These are phyloP conservation scores for Pygoscelis adeliae DNA, from an alignment of 2,113 vertebrate genomes.

Conservation along the genomic window DNA sequence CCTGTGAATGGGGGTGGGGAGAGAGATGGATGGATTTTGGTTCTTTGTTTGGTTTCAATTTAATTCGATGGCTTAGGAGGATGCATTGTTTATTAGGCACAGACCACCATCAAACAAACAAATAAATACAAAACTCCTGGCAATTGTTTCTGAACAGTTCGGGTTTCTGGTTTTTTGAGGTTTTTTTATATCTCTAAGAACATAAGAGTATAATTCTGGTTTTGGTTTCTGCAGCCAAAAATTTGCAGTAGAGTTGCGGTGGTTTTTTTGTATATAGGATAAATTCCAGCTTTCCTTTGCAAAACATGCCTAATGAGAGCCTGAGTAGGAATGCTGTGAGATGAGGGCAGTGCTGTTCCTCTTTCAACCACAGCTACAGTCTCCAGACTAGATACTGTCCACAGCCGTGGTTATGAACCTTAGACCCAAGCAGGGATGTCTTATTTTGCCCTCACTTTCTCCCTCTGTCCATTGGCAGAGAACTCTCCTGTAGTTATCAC, in stretches of 20 bases:
- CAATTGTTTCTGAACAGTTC: neutral
- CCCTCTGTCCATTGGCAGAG: neutral
- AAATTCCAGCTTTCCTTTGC: neutral
- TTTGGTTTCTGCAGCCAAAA: conserved; percentile 9
- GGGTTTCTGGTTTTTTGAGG: neutral
- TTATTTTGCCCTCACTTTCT: neutral
- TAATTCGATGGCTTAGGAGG: neutral
- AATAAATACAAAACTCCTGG: neutral
- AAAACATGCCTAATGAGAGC: neutral
- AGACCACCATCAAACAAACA: conserved; percentile 38
- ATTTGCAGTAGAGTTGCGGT: neutral
- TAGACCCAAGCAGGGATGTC: neutral
- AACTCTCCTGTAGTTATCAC: neutral
- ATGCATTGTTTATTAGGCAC: conserved; percentile 16
- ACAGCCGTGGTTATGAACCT: neutral
- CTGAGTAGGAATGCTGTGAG: neutral
- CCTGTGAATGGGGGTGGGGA: neutral
- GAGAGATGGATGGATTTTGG: neutral
- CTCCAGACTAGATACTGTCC: neutral
- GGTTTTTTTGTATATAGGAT: neutral
- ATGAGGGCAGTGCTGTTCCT: neutral
- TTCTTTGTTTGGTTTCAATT: conserved; percentile 13
- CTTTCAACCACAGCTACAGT: neutral
- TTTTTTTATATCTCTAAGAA: neutral
- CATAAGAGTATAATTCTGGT: neutral